Evolutionary conservation across 2,113 vertebrate genomes (phyloP), one percentile per base, ranked within the genome.

Genomic region (Pelecanoides urinatrix): DNA sequence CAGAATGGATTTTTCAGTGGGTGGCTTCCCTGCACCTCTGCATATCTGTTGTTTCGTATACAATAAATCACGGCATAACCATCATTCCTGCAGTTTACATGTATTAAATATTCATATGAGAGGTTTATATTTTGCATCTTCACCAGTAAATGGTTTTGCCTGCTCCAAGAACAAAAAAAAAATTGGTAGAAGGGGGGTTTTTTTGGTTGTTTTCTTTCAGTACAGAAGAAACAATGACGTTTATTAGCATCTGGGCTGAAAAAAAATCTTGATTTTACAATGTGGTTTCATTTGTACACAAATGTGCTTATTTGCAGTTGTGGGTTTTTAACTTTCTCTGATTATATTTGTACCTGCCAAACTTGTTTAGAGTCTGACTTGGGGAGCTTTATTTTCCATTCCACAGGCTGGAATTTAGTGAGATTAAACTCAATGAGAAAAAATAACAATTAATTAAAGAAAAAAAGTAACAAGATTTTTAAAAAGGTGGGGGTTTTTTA

Each of bases 131-230:
- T 84, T 92, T 63, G 16, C 16, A 67, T 71, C 8, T 8, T 66
- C 30, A 53, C 18, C 13, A 59, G 11, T 44, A 65, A 82, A 79
- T 0, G 0, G 2, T 23, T 82, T 84, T 88, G 4, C 29, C 20
- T 67, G 12, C 29, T 77, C 4, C 20, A 63, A 34, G 16, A 45
- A 6, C 8, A 30, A 58, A 52, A 40, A 29, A 14, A 27, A 15
- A 18, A 21, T 7, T 45, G 22, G 14, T 61, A 42, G 3, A 13
- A 23, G 10, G 2, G 2, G 30, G 40, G 0, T 2, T 59, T 30
- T 71, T 47, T 49, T 19, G 18, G 9, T 53, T 52, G 8, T 47
- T 95, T 83, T 59, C 22, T 66, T 92, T 34, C n/a, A 23, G 16
- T 61, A 68, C 3, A 55, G 17, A 61, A 63, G 38, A 72, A 86